Conservation (phyloP, 2,797 vertebrate species). For the Tragelaphus oryx region DNA sequence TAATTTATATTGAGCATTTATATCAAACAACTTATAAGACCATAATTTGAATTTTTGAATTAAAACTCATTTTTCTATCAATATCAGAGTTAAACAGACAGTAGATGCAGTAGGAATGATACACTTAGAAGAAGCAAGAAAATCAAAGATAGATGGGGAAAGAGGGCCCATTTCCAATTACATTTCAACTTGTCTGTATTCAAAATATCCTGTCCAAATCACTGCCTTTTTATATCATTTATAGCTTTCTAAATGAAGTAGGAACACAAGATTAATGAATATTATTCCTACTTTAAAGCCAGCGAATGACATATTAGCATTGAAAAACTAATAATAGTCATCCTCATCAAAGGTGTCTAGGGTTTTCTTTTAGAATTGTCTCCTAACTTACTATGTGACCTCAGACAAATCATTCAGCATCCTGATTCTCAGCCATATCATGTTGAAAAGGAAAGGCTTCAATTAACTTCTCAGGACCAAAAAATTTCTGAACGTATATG, state of each 20-base stretch:
- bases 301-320: neutral
- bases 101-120: neutral
- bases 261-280: neutral
- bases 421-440: neutral
- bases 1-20: neutral
- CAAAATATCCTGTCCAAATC: neutral
- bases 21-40: neutral
- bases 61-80: constrained; percentile 18
- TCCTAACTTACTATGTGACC: neutral
- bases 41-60: constrained; percentile 35
- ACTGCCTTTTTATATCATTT: neutral
- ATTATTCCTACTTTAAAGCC: neutral
- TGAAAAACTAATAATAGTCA: neutral
- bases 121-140: neutral
- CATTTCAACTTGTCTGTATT: neutral
- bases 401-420: neutral
- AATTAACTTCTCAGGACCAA: neutral
- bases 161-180: neutral
- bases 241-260: neutral
- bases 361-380: neutral
- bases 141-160: neutral
- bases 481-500: neutral
- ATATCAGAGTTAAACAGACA: neutral
- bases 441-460: neutral
- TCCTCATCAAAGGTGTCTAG: neutral